Conservation (phyloP, 2,797 vertebrate species). For the Triplophysa bombifrons region DNA sequence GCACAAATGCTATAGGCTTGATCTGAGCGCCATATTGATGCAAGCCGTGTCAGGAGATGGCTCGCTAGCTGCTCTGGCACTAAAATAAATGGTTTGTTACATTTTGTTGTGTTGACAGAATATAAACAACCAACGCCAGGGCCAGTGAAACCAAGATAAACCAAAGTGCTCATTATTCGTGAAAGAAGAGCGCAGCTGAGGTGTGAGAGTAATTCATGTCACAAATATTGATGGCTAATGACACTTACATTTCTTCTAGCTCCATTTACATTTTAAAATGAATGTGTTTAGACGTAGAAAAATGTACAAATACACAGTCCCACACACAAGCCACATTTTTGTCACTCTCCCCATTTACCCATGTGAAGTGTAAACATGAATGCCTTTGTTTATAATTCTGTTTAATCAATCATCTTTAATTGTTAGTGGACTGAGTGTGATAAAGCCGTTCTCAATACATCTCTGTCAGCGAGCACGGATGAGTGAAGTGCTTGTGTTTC, state of each 20-base stretch:
- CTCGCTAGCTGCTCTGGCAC: constrained; percentile 30
- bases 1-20: constrained; percentile 8
- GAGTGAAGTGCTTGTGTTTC: constrained; percentile 32
- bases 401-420: constrained; percentile 52
- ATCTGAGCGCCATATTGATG: constrained; percentile 23
- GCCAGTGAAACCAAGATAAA: constrained; percentile 48
- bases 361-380: constrained; percentile 32
- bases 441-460: constrained; percentile 40
- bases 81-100: constrained; percentile 56
- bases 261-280: constrained; percentile 27
- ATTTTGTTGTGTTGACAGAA: constrained; percentile 54
- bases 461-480: constrained; percentile 10
- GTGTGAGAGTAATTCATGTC: constrained; percentile 51
- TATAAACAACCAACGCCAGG: constrained; percentile 51
- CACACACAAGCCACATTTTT: constrained; percentile 23
- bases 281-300: constrained; percentile 52
- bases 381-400: constrained; percentile 48
- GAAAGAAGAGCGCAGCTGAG: constrained; percentile 31
- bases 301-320: constrained; percentile 47
- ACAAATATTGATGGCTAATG: constrained; percentile 45
- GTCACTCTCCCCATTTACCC: constrained; percentile 3
- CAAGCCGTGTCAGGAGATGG: constrained; percentile 32
- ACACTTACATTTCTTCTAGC: constrained; percentile 46
- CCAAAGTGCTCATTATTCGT: constrained; percentile 50
- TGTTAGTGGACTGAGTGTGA: constrained; percentile 38